Conservation (phyloP, 2,888 invertebrate species). For the Andrena bicolor region DNA sequence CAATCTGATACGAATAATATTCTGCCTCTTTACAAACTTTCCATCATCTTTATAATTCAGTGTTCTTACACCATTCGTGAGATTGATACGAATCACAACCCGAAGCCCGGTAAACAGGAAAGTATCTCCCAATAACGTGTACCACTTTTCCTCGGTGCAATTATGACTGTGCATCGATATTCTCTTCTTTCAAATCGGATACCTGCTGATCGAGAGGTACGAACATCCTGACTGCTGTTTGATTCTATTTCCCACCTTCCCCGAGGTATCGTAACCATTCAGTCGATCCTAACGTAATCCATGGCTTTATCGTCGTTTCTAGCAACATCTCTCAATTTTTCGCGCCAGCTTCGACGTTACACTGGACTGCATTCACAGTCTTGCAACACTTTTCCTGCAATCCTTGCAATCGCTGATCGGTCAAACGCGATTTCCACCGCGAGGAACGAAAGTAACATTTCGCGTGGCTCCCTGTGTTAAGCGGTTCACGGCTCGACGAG, state of each 20-base stretch:
- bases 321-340: slow-evolving; percentile 23
- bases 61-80: neutral
- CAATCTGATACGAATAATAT: neutral
- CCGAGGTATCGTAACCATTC: neutral
- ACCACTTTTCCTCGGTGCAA: neutral
- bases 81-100: neutral
- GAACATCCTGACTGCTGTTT: neutral
- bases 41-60: neutral
- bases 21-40: neutral
- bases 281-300: neutral
- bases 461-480: slow-evolving; percentile 52
- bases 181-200: slow-evolving; percentile 3
- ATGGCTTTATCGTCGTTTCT: neutral
- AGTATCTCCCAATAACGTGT: neutral
- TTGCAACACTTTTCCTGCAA: slow-evolving; percentile 64
- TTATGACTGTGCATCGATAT: neutral
- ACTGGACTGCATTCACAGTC: slow-evolving; percentile 40
- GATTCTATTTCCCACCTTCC: neutral
- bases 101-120: neutral
- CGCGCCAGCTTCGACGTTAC: slow-evolving; percentile 8
- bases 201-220: neutral
- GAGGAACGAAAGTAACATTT: slow-evolving; percentile 75
- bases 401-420: slow-evolving; percentile 44
- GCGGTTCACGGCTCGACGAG: slow-evolving; percentile 64
- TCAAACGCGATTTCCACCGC: slow-evolving; percentile 66